phyloP scores from a whole-genome alignment of 2,888 invertebrate species.

The Uloborus plumipes region DNA sequence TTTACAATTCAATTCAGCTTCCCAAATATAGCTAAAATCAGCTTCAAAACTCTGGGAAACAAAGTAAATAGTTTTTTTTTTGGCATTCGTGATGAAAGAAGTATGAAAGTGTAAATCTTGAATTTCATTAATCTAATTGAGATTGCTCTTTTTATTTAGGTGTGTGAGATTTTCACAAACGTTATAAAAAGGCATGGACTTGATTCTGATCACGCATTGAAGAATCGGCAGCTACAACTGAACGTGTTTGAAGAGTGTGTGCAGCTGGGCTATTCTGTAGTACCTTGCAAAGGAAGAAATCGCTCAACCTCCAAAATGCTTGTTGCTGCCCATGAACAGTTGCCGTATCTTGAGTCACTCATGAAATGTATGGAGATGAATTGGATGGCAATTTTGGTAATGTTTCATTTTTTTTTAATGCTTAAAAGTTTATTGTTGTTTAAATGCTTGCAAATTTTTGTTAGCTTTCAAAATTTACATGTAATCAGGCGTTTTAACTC shows the following conservation, averaged over 20 bases:
- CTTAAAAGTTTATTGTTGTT: too few species aligned
- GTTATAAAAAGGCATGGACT: conserved; percentile 71
- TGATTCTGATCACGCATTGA: background rate
- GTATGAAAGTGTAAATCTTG: too few species aligned
- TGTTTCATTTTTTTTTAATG: conserved; percentile 67
- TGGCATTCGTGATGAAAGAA: too few species aligned
- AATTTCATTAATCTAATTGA: too few species aligned
- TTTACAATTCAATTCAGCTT: too few species aligned
- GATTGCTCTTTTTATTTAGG: conserved; percentile 66
- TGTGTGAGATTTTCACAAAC: conserved; percentile 69
- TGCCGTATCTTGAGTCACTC: conserved; percentile 80
- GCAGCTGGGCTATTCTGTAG: conserved; percentile 71
- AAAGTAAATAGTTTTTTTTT: too few species aligned
- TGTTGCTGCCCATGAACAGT: conserved; percentile 71
- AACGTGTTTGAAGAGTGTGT: conserved; percentile 67
- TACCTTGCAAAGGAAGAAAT: conserved; percentile 60
- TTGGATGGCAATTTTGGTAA: conserved; percentile 91
- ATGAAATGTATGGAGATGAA: conserved; percentile 90
- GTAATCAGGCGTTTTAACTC: too few species aligned
- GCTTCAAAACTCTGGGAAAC: too few species aligned
- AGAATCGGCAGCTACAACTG: conserved; percentile 29
- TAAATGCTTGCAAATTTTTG: too few species aligned
- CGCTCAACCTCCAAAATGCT: background rate
- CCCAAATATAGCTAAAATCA: too few species aligned
- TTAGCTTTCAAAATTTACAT: too few species aligned